Evolutionary conservation across 2,888 invertebrate genomes (phyloP), one percentile per base, ranked within the genome.

Genomic region (Phortica okadai): DNA sequence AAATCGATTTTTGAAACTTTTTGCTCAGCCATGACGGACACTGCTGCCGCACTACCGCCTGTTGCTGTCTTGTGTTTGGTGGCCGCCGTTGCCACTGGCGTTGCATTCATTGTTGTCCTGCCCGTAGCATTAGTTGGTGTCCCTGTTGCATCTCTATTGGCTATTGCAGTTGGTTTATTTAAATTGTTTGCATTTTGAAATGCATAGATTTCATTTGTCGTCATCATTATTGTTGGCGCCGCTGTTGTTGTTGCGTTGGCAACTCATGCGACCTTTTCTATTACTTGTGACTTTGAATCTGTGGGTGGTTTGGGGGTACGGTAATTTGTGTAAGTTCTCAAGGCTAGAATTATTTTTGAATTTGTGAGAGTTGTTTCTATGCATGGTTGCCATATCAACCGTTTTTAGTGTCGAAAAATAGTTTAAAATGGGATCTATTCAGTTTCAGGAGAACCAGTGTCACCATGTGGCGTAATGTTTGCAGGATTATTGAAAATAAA

Each of bases 1-100:
- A 80, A 56, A 0, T 74, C 79, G 25, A 66, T 56, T 58, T 77
- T 80, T 64, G 62, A 21, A 79, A 77, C 75, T 79, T 79, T 21
- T 33, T 7, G 3, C 11, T 54, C 7, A 44, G 50, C 64, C 67
- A n/a, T 14, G 42, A 44, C 6, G 58, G 58, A 14, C 8, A 41
- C 44, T 59, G 59, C 16, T 41, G 58, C 33, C 74, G 66, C 45
- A 76, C 74, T 50, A 70, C 56, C 42, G 66, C 66, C 5, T 66
- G 74, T 33, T 66, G 59, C 76, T 16, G 64, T 73, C 10, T 75
- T 54, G 33, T 58, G 75, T 2, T 72, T 42, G 10, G 76, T 14
- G 33, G 69, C 41, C 7, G 25, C 66, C 42, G 78, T 14, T 33
- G 50, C n/a, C 50, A 7, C 0, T 21, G 59, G 41, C 58, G 59